Conservation (phyloP, 2,113 vertebrate species). For the Pseudopipra pipra region DNA sequence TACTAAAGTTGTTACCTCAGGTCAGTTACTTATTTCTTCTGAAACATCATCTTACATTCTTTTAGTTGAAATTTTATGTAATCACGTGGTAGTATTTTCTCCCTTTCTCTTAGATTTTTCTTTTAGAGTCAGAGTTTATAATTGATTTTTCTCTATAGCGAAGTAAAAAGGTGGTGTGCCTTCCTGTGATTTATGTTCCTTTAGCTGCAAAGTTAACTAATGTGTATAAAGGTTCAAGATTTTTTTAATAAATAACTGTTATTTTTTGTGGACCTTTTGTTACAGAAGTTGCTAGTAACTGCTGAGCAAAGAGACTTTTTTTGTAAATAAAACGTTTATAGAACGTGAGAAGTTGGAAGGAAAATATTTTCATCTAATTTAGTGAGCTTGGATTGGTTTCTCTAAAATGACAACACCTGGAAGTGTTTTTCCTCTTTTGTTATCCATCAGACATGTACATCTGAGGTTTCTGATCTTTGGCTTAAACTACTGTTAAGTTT, state of each 20-base stretch:
- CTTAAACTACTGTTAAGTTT: constrained; percentile 1
- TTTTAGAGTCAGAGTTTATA: not conserved
- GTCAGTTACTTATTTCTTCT: not conserved
- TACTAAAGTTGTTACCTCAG: not conserved
- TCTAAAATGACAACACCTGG: not conserved
- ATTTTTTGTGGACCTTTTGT: not conserved
- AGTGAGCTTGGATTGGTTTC: not conserved
- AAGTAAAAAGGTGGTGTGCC: not conserved
- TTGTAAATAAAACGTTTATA: not conserved
- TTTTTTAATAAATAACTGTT: not conserved
- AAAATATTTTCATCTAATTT: not conserved
- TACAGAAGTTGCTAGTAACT: not conserved
- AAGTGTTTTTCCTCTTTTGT: not conserved
- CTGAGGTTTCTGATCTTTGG: not conserved
- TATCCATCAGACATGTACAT: not conserved
- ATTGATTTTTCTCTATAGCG: not conserved
- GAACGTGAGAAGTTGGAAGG: not conserved
- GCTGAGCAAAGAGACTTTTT: not conserved
- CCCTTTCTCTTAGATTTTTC: not conserved
- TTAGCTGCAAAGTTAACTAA: not conserved
- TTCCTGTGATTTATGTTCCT: not conserved
- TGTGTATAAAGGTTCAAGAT: not conserved
- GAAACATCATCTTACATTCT: not conserved
- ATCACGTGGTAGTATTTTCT: not conserved
- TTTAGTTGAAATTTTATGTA: not conserved